Base-by-base conservation (phyloP, 2,797 vertebrate species). In the Mormyrops attenuatus region DNA sequence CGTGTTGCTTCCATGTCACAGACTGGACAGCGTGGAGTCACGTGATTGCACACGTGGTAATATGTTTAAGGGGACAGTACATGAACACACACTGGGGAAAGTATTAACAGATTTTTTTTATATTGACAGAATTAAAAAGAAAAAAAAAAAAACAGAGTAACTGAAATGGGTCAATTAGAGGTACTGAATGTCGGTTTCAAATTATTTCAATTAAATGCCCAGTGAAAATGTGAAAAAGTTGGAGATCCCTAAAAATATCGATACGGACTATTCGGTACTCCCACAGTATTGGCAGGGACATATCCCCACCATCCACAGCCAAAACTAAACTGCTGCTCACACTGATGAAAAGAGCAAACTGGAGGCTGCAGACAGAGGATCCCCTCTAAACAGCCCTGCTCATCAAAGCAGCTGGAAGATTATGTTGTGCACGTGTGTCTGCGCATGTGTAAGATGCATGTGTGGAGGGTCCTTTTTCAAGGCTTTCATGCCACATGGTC, bases 371-470 rank as follows among this genome's bases (percentile, higher is more conserved):
- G 86, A 90, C 66, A 88, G 90, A 90, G 90, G 94, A 95, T 95
- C 92, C 92, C 69, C 82, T 94, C 94, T 93, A 93, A 89, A 91
- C 93, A 93, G 92, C 91, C 91, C 91, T 89, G 88, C 90, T 93
- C 92, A 91, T 90, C 91, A 91, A 90, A 93, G 90, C 89, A 88
- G 89, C 91, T 89, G 69, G 85, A 86, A 90, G 87, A 90, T 89
- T 90, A 93, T 89, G 85, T 87, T 47, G 89, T 85, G 90, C 26
- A 26, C 20, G 17, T 82, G 6, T 47, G 41, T 41, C 8, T 50
- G 8, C 50, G 82, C 22, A 26, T 50, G 82, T 85, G 47, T 11
- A 50, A 22, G 2, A 2, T 50, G n/a, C n/a, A 41, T 22, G 50
- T 15, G 22, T n/a, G 73, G 80, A 89, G 89, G 89, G 91, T 90